phyloP scores from a whole-genome alignment of 2,797 vertebrate species.

The Myiotriccus ornatus region DNA sequence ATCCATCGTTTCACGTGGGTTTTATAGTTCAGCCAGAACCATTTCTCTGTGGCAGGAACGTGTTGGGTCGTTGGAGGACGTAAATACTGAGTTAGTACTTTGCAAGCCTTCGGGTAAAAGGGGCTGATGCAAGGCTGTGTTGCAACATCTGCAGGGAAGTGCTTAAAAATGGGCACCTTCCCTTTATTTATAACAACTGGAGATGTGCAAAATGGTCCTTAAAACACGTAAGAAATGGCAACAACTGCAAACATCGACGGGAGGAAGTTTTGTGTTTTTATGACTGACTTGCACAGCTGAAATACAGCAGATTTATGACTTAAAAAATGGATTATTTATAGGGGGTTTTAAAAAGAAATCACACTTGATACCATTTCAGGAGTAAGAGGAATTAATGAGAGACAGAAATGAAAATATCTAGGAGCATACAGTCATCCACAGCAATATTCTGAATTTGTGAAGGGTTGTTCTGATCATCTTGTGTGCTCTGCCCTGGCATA shows the following conservation, averaged over 20 bases:
- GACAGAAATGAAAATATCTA: neutral
- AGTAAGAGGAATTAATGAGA: neutral
- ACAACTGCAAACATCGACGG: neutral
- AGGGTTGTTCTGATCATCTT: neutral
- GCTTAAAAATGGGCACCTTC: neutral
- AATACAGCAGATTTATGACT: neutral
- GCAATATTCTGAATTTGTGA: neutral
- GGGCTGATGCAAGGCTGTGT: neutral
- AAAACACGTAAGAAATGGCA: neutral
- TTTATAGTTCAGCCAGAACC: neutral
- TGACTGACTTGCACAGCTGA: neutral
- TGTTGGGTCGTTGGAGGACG: neutral
- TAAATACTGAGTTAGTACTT: neutral
- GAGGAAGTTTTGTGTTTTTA: neutral
- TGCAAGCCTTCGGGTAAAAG: neutral
- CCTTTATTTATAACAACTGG: neutral
- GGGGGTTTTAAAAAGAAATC: neutral
- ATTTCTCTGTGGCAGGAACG: neutral
- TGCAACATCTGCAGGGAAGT: neutral
- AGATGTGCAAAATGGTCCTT: neutral
- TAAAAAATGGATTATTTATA: neutral
- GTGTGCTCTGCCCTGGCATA: neutral
- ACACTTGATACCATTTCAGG: neutral
- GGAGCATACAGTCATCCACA: neutral
- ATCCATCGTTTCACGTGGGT: neutral